Base-by-base conservation (phyloP, 2,113 vertebrate genomes). In the Bolborhynchus lineola region DNA sequence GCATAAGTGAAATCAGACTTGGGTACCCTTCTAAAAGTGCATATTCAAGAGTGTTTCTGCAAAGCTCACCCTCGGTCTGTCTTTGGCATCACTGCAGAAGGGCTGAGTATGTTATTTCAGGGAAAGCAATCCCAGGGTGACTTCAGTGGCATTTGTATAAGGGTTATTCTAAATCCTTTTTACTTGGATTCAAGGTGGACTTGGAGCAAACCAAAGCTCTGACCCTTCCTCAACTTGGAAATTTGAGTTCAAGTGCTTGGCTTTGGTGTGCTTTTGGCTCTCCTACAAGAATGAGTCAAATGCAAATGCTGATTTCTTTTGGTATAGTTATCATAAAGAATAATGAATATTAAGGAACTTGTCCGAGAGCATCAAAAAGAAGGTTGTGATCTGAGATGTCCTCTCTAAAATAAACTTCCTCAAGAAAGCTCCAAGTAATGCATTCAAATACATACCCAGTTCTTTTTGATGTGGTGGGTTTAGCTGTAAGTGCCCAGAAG, bases 271-370 rank as follows among this genome's bases (percentile, higher is more conserved):
- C 29, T 62, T 67, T 71, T 62, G n/a, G 14, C 49, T 71, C 2
- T 0, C 21, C 5, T 16, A 21, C n/a, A 29, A 19, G 76, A 80
- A 33, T 5, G 59, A 13, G 21, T 37, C 2, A 3, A 60, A 1
- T 10, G 28, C 9, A 21, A 81, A 19, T 13, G 13, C 11, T 41
- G 37, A 8, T 35, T 72, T 25, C 13, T 90, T 39, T 47, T 23
- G 24, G 11, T 20, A 21, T 11, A 19, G 19, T 23, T 60, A 19
- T 19, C 13, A 6, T 31, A 11, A 47, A 20, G 57, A 29, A 26
- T 13, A n/a, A 13, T 76, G 37, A 63, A 16, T 20, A 6, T 3
- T 57, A 42, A 59, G 47, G 29, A 37, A 47, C 33, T 37, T 11
- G 11, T 7, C 33, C n/a, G 62, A 87, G 67, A 14, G 11, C 4